Evolutionary conservation across 2,113 vertebrate genomes (phyloP), one percentile per base, ranked within the genome.

Genomic region (Cyprinodon tularosa): DNA sequence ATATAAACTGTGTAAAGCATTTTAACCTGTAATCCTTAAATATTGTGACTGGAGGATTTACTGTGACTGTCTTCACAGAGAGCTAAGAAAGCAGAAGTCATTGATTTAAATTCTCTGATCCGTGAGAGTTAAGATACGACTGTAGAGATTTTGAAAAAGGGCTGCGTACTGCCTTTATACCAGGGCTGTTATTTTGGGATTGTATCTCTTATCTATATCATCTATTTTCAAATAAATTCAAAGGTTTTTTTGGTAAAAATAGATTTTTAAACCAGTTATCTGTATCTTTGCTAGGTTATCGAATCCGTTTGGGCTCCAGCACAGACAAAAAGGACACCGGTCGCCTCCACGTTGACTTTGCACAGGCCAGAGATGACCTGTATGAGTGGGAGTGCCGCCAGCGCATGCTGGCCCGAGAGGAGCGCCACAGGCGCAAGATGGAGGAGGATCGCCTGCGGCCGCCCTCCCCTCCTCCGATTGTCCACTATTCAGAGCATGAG

Each of bases 341-440:
- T 1, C 93, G 96, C 1, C 95, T 99, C 71, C 97, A 99, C 0
- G 97, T 99, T 87, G 97, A 99, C 89, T 99, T 97, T 12, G 97
- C 97, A 0, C 96, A 98, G 91, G 97, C 97, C 15, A 92, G 97
- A 77, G 97, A 99, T 0, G 97, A 99, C 72, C 93, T 98, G n/a
- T 99, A 98, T 0, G 97, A 99, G 89, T 99, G 97, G 97, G 97
- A 99, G 68, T 99, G 97, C 85, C 94, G 90, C 85, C 97, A 99
- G 93, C 95, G 97, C 20, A 96, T 97, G 96, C 79, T 98, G 84
- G 97, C 97, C 7, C 88, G 97, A 2, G 96, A 99, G 90, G 97
- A 99, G 83, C 93, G 97, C 8, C 97, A 98, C 81, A 95, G 97
- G 50, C 92, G 96, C 53, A 92, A 95, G 63, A 92, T 98, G 86